Evolutionary conservation across 2,113 vertebrate genomes (phyloP), one percentile per base, ranked within the genome.

Genomic region (Hippocampus zosterae): DNA sequence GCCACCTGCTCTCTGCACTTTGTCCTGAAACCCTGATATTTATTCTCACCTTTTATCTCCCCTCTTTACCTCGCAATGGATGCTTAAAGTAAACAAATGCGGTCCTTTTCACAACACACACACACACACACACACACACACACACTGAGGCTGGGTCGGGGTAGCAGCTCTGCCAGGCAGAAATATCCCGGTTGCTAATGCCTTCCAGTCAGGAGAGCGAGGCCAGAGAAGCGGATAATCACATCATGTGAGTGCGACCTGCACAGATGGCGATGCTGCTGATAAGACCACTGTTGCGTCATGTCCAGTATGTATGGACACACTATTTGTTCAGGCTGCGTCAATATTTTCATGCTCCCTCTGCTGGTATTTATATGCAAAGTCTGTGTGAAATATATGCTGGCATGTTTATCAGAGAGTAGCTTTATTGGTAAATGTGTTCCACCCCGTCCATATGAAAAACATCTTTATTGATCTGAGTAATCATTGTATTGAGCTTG

Each of bases 181-280:
- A 91, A 91, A 91, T 92, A 91, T 91, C 78, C 71, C 50, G 74
- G 80, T 83, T 88, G 80, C 86, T 90, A 90, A 91, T 93, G 85
- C 85, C 86, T 88, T 91, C 71, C 64, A 79, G 77, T 81, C 73
- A 82, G 72, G 70, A 86, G 82, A 85, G 81, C 67, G 82, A 81
- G 87, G 73, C 78, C 89, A 93, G 85, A 87, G 88, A 82, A 90
- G 89, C 75, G 87, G 73, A 85, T 89, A 87, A 87, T 92, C 84
- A 77, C 79, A 88, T 88, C 83, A 87, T 83, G 77, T 85, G 81
- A 85, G 71, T 85, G 80, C 87, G 78, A 89, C 82, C 80, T 82
- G 75, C 69, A 67, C 71, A 66, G 83, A 79, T 81, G 67, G 75
- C 80, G 69, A 73, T 76, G 67, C 73, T 76, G 59, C 59, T 71